A percentile compares a stretch with the other conserved stretches of the same genome.
Conservation (phyloP, 2,888 invertebrate species). For the Cheilosia soror region DNA sequence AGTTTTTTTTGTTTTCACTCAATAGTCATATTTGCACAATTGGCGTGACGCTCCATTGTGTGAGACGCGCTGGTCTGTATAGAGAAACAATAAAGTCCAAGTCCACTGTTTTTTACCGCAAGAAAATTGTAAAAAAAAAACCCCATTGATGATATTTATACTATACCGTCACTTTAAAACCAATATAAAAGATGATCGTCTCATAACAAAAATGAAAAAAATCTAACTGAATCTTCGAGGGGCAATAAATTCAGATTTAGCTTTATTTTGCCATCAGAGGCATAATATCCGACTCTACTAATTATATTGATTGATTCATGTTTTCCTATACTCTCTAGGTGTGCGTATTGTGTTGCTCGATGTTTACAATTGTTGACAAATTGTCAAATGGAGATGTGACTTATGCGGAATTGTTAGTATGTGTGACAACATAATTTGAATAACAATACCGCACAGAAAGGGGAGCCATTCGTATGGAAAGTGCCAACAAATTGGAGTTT, state of each 20-base stretch:
- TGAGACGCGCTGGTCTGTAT: neutral
- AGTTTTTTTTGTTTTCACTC: neutral
- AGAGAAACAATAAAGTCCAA: neutral
- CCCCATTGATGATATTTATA: neutral
- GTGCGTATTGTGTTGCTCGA: neutral
- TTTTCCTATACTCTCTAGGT: neutral
- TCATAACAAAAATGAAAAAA: neutral
- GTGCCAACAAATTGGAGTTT: neutral
- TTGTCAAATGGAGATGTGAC: slow-evolving; percentile 16
- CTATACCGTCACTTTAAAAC: neutral
- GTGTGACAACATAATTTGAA: slow-evolving; percentile 18
- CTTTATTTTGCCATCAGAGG: neutral
- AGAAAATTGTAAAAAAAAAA: no score
- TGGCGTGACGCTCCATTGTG: neutral
- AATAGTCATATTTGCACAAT: slow-evolving; percentile 4
- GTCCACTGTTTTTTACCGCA: neutral
- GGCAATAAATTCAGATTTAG: neutral
- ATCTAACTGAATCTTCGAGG: neutral
- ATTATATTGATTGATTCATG: slow-evolving; percentile 4
- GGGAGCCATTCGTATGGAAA: slow-evolving; percentile 1
- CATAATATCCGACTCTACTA: neutral
- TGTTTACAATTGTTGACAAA: slow-evolving; percentile 18
- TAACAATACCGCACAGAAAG: neutral
- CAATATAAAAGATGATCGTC: neutral
- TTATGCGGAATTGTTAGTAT: slow-evolving; percentile 3